Base-by-base conservation (phyloP, 2,797 vertebrate genomes). In the Pampus argenteus region DNA sequence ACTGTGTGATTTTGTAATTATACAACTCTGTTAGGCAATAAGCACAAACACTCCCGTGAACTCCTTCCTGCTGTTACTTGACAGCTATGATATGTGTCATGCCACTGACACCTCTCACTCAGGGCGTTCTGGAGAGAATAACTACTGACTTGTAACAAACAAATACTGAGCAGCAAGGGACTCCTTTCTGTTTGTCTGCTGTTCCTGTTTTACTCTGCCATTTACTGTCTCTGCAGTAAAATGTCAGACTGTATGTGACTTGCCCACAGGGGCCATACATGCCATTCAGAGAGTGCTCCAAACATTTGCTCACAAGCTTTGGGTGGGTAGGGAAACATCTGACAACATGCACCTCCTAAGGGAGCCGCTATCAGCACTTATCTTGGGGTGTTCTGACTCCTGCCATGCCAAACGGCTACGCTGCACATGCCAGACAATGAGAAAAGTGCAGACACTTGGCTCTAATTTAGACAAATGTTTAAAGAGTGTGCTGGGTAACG, bases 261-360 rank as follows among this genome's bases (percentile, higher is more conserved):
- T 78, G 87, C 87, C 90, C 85, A 78, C 80, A 38, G 89, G 90
- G 85, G 71, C 58, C 65, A 3, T 42, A 75, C 74, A 86, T 84
- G 86, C 86, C 89, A 92, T 93, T 92, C 80, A 87, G 61, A 83
- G 74, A 87, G 78, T 57, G 79, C 85, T 86, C 78, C 63, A 84
- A 90, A 88, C 91, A 93, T 93, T 93, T 93, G 91, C 88, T 92
- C 67, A 57, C 68, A 82, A 92, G 85, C 86, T 86, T 81, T 79
- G 81, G 86, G 82, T 79, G 86, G 71, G 79, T 79, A 81, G 82
- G 72, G 86, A 90, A 89, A 86, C 87, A 88, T 92, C 85, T 84
- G 85, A 93, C 85, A 81, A 74, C 76, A 59, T 74, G 68, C 71
- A 55, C 71, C 73, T 91, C 86, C 81, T 67, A 44, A n/a, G 85